A percentile compares a stretch with the other conserved stretches of the same genome.
phyloP scores from a whole-genome alignment of 2,888 invertebrate genomes.

The Apamea sordens region DNA sequence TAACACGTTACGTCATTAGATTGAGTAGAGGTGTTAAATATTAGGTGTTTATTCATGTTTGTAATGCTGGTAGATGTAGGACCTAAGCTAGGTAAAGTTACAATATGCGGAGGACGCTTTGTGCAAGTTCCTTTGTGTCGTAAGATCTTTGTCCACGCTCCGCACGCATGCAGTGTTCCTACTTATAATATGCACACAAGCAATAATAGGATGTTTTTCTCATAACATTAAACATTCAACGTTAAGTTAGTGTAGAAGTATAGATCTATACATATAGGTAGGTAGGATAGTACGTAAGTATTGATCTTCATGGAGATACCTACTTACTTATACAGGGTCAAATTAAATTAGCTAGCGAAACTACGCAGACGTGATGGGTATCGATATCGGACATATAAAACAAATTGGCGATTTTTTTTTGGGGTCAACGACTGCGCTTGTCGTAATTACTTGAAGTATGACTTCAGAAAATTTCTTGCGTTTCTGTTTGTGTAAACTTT shows the following conservation, averaged over 20 bases:
- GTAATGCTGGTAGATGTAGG: neutral
- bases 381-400: neutral
- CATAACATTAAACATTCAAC: slow-evolving; percentile 8
- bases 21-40: neutral
- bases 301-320: neutral
- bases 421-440: neutral
- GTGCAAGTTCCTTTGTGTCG: slow-evolving; percentile 43
- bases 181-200: neutral
- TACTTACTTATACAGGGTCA: neutral
- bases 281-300: neutral
- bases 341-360: neutral
- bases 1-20: slow-evolving; percentile 10
- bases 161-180: slow-evolving; percentile 16
- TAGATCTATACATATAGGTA: neutral
- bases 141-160: slow-evolving; percentile 40
- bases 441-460: neutral
- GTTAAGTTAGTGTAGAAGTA: neutral
- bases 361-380: neutral
- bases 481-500: neutral
- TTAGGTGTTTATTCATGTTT: neutral
- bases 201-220: slow-evolving; percentile 28
- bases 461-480: neutral
- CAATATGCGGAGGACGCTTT: slow-evolving; percentile 41
- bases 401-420: neutral
- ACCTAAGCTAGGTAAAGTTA: slow-evolving; percentile 13